A percentile compares a stretch with the other conserved stretches of the same genome.
phyloP scores from a whole-genome alignment of 2,797 vertebrate genomes.

The Zenarchopterus dispar region DNA sequence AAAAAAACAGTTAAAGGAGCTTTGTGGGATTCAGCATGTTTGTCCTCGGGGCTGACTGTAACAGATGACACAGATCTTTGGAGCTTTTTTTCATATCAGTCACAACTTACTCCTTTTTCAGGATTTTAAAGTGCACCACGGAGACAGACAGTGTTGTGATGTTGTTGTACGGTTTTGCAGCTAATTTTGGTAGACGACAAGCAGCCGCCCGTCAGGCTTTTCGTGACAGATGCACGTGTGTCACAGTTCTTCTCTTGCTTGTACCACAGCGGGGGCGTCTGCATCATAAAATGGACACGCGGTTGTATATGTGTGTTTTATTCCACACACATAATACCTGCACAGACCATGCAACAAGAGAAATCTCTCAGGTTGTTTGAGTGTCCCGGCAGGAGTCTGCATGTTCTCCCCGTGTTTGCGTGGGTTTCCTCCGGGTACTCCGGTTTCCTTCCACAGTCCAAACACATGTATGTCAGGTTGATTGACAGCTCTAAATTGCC shows the following conservation, averaged over 20 bases:
- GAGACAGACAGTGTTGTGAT: slow-evolving; percentile 49
- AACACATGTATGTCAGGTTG: no score
- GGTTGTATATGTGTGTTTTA: not conserved
- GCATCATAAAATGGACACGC: not conserved
- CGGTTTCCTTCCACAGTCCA: no score
- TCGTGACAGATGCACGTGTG: slow-evolving; percentile 43
- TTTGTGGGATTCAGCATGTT: slow-evolving; percentile 67
- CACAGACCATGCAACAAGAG: not conserved
- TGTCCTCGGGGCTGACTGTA: slow-evolving; percentile 74
- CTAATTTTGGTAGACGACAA: slow-evolving; percentile 44
- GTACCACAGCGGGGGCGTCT: not conserved
- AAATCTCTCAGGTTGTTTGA: not conserved
- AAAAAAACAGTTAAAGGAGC: slow-evolving; percentile 55
- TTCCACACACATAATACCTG: not conserved
- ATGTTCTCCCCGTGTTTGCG: no score
- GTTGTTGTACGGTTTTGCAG: slow-evolving; percentile 44
- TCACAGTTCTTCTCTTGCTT: slow-evolving; percentile 22
- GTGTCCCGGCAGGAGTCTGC: no score
- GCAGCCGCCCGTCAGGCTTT: slow-evolving; percentile 41
- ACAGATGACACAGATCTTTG: slow-evolving; percentile 72
- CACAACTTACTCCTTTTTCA: slow-evolving; percentile 55
- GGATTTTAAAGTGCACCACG: slow-evolving; percentile 36
- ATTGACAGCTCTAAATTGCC: no score
- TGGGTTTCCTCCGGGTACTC: no score
- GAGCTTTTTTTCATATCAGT: slow-evolving; percentile 60